Conservation (phyloP, 2,113 vertebrate genomes). For the Lethenteron camtschaticum region DNA sequence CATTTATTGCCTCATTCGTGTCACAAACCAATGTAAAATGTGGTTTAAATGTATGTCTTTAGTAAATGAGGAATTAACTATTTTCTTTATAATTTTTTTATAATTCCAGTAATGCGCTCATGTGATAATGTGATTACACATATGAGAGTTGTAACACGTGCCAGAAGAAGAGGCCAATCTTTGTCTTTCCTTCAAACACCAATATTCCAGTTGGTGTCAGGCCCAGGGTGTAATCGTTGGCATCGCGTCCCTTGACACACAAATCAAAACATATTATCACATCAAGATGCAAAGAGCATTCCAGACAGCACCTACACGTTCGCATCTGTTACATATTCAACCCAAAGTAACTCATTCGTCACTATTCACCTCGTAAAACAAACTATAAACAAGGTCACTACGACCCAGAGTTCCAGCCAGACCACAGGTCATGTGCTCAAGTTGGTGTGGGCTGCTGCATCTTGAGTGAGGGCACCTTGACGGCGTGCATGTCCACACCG, state of each 20-base stretch:
- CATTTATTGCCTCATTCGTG: too few relatives aligned
- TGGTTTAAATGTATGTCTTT: too few relatives aligned
- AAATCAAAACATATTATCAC: too few relatives aligned
- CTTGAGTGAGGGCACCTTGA: constrained; percentile 37
- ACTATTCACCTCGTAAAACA: not conserved
- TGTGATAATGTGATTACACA: too few relatives aligned
- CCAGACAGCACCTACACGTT: not conserved
- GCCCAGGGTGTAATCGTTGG: constrained; percentile 90
- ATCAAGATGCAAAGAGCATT: not conserved
- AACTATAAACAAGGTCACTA: not conserved
- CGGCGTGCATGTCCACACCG: constrained; percentile 96
- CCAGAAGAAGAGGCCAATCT: constrained; percentile 98
- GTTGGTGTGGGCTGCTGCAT: too few relatives aligned
- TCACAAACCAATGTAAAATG: too few relatives aligned
- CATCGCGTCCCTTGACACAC: constrained; percentile 57
- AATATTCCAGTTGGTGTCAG: constrained; percentile 88
- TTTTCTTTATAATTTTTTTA: too few relatives aligned
- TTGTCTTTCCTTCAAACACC: constrained; percentile 90
- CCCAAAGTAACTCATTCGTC: not conserved
- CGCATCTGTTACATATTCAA: not conserved
- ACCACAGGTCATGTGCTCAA: too few relatives aligned
- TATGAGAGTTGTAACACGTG: constrained; percentile 17
- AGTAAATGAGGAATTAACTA: too few relatives aligned
- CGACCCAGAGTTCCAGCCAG: too few relatives aligned
- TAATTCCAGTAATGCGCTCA: too few relatives aligned